phyloP scores from a whole-genome alignment of 2,888 invertebrate genomes.

The Onchidella celtica region DNA sequence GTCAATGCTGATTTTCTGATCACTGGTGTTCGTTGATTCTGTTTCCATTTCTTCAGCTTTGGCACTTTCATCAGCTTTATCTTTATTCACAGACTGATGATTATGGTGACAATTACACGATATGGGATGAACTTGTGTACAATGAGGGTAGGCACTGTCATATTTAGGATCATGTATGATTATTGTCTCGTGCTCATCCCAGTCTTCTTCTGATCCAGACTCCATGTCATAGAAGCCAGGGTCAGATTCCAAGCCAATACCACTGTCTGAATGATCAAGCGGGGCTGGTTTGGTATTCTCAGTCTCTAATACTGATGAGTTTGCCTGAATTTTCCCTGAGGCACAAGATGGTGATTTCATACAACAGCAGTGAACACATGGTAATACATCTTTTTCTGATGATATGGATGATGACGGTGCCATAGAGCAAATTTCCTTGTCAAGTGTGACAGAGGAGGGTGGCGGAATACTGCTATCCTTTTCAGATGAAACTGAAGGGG shows the following conservation, averaged over 20 bases:
- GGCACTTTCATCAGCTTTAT: too few species aligned
- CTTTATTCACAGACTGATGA: neutral
- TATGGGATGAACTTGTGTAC: neutral
- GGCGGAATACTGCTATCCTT: too few species aligned
- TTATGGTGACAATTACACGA: neutral
- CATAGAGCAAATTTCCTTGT: too few species aligned
- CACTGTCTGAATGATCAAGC: constrained; percentile 55
- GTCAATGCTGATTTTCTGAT: too few species aligned
- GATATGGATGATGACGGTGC: too few species aligned
- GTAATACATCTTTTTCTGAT: constrained; percentile 10
- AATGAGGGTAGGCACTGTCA: neutral
- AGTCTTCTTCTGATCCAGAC: constrained; percentile 42
- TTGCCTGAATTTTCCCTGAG: neutral
- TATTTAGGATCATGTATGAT: neutral
- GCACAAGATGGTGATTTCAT: neutral
- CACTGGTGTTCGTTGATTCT: too few species aligned
- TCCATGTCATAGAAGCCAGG: constrained; percentile 54
- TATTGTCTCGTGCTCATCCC: constrained; percentile 27
- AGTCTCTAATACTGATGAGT: neutral
- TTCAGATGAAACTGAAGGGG: too few species aligned
- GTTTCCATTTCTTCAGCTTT: too few species aligned
- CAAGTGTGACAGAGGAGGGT: too few species aligned
- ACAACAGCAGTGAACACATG: constrained; percentile 5
- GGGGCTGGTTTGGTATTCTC: neutral
- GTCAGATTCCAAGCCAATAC: constrained; percentile 55